Evolutionary conservation across 2,113 vertebrate genomes (phyloP), one percentile per base, ranked within the genome.

Genomic region (Gorilla gorilla): DNA sequence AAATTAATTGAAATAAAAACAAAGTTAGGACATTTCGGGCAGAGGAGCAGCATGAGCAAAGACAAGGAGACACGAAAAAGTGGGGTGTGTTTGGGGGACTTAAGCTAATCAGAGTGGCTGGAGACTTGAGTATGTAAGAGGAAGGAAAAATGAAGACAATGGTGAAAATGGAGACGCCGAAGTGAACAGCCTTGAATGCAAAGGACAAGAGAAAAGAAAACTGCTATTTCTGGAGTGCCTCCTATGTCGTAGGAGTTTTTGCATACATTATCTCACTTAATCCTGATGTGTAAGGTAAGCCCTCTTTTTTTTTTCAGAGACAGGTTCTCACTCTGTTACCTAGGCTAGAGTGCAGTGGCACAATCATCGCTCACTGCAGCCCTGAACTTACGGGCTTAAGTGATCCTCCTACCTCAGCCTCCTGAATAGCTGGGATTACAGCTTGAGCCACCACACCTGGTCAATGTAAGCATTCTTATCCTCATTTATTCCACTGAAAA

Each of bases 241-340:
- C 87, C 64, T 76, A 80, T 59, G 64, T 64, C 50, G 55, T 70
- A 6, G 40, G 52, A 73, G 22, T 82, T 73, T 94, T 72, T 17
- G 64, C 35, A 82, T 32, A 25, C 12, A 27, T 90, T 61, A n/a
- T 95, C 82, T 97, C 48, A 94, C 20, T 81, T 93, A 86, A 95
- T 83, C 43, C 45, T 95, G 22, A 32, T 6, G 25, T 43, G 32
- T 50, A 76, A 91, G 25, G 18, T 43, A 85, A 96, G 66, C 30
- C 84, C 16, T 68, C 35, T 68, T 68, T 68, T 68, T 68, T 68
- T 68, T 35, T n/a, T n/a, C 16, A 18, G 13, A 68, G 66, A n/a
- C 66, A 68, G 66, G 16, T 13, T 68, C 32, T 68, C 16, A 18
- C 32, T 68, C 32, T 68, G 66, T 68, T 30, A 68, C 16, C 32